Base-by-base conservation (phyloP, 2,888 invertebrate genomes). In the Scaptodrosophila latifasciaeformis region DNA sequence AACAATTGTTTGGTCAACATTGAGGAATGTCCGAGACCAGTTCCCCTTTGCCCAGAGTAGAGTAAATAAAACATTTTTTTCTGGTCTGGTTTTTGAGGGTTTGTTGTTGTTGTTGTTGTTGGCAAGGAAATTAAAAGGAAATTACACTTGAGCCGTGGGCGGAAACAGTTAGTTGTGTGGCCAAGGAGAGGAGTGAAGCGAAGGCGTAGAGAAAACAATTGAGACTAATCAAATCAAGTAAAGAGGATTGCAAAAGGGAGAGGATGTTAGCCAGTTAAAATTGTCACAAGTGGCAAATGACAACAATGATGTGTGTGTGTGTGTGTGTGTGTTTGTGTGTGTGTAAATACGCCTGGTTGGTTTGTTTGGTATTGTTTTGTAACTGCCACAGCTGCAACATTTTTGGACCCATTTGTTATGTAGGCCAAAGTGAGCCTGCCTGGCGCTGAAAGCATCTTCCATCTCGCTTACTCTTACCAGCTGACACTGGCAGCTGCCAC, bases 41-140 rank as follows among this genome's bases (percentile, higher is more conserved):
- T 24, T 24, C 24, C 24, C 24, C 24, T 7, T 3, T 7, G n/a
- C 24, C 24, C 24, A 3, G 24, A 5, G 24, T 24, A 3, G 24
- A 24, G 24, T 7, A 24, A n/a, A n/a, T n/a, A 46, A 50, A 59
- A 58, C 51, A 59, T 59, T 63, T 35, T 54, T 54, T 62, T 65
- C 52, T 31, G 18, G 35, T 47, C 49, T 45, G n/a, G n/a, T 37
- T 56, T 49, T 37, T 54, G 17, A 21, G 21, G 17, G 13, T n/a
- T 47, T 13, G 13, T 35, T 31, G 30, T 30, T 59, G 21, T 24
- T 19, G 5, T 56, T 45, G 31, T 24, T 7, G 37, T 44, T 53
- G 48, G 52, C 37, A 50, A 67, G 78, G 70, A 77, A 77, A 74
- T 77, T 68, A 68, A 80, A 63, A 67, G 74, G 78, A 80, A 77